These are phyloP conservation scores for Malurus cyaneus DNA, from an alignment of 2,113 vertebrate species.

Conservation along the genomic window DNA sequence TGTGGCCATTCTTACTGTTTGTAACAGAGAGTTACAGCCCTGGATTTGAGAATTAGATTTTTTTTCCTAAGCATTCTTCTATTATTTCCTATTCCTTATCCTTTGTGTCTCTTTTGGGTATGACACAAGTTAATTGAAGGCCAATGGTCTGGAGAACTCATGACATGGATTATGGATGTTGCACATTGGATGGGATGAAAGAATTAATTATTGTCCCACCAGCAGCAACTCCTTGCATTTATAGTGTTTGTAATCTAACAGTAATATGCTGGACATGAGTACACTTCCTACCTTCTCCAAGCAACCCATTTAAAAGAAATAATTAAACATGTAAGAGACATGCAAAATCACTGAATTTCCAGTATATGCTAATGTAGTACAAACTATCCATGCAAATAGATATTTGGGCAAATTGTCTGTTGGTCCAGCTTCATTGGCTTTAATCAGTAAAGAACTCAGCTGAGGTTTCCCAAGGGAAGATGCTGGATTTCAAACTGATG, in stretches of 20 bases:
- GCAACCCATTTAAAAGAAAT: neutral
- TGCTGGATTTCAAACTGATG: neutral
- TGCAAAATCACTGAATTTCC: conserved; percentile 1
- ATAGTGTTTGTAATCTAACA: neutral
- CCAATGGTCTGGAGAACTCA: neutral
- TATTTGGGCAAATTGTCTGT: conserved; percentile 28
- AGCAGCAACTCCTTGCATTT: neutral
- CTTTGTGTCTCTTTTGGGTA: neutral
- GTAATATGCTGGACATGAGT: neutral
- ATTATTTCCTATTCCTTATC: neutral
- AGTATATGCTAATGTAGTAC: neutral
- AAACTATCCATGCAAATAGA: conserved; percentile 20
- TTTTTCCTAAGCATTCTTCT: neutral
- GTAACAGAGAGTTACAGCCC: neutral
- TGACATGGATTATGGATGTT: neutral
- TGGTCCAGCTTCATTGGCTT: conserved; percentile 18
- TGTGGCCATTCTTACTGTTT: neutral
- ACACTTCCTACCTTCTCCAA: neutral
- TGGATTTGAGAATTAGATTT: neutral
- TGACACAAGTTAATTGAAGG: neutral
- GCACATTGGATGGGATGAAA: neutral
- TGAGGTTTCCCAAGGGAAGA: conserved; percentile 1
- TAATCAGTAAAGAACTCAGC: conserved; percentile 22
- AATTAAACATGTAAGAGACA: neutral
- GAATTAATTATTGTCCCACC: neutral